These are phyloP conservation scores for Coluber constrictor DNA, from an alignment of 2,797 vertebrate species.

Conservation along the genomic window DNA sequence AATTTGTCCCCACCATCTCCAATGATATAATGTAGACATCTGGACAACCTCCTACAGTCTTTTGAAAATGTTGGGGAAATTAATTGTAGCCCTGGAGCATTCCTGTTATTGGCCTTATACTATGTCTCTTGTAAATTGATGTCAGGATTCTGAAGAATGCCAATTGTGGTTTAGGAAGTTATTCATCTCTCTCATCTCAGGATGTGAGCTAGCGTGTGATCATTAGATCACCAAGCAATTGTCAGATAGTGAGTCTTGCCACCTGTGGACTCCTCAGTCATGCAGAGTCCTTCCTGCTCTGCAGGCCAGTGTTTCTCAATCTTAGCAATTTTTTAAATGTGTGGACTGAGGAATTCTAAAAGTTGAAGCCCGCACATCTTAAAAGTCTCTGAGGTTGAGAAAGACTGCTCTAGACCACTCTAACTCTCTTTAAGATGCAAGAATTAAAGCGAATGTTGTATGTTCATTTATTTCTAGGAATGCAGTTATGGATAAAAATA, in stretches of 20 bases:
- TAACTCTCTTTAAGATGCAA: neutral
- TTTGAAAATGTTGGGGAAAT: neutral
- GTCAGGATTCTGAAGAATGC: neutral
- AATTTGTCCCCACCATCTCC: neutral
- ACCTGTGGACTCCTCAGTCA: neutral
- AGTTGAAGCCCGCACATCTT: neutral
- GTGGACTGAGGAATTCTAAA: neutral
- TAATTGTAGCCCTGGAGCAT: neutral
- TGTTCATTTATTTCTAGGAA: neutral
- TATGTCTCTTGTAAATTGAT: neutral
- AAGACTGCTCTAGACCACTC: no score
- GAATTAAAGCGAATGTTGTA: neutral
- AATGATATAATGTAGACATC: neutral
- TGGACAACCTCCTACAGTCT: neutral
- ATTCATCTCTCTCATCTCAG: neutral
- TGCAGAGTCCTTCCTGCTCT: neutral
- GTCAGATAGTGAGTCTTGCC: neutral
- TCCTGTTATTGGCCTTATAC: neutral
- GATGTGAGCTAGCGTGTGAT: neutral
- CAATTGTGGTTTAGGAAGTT: constrained; percentile 8
- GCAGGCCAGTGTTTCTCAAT: neutral
- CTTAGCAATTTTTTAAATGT: neutral
- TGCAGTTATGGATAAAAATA: neutral
- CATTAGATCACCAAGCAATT: constrained; percentile 14
- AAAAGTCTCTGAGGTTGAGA: no score